Conservation (phyloP, 2,797 vertebrate species). For the Pachyuromys duprasi region DNA sequence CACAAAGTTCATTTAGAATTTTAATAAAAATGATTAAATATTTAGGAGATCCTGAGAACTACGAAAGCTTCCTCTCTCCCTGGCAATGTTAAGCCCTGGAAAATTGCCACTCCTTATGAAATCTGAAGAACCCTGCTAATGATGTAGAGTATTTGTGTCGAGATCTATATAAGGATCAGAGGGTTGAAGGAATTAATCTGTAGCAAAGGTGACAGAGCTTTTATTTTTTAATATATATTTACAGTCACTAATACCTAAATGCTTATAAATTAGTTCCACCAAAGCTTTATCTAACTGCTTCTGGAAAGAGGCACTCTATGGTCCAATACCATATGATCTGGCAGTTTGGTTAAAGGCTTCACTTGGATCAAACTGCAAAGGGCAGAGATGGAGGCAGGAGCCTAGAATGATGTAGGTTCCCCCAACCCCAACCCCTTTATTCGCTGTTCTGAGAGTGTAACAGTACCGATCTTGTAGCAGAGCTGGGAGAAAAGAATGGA, state of each 20-base stretch:
- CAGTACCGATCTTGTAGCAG: not conserved
- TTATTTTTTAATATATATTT: constrained; percentile 33
- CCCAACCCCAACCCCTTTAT: not conserved
- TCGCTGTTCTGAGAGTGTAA: not conserved
- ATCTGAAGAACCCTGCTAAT: not conserved
- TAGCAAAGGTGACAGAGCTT: constrained; percentile 22
- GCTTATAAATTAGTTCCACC: not conserved
- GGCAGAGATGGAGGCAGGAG: not conserved
- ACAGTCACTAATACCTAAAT: not conserved
- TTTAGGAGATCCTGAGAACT: constrained; percentile 63
- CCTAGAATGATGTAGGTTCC: not conserved
- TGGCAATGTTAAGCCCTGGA: constrained; percentile 45
- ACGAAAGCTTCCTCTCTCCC: constrained; percentile 45
- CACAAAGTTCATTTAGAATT: constrained; percentile 67
- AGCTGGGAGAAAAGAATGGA: not conserved
- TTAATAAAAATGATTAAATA: constrained; percentile 75
- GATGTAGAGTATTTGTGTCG: not conserved
- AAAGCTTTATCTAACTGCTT: not conserved
- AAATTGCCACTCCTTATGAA: constrained; percentile 64
- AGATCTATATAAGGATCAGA: constrained; percentile 41
- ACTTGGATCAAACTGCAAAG: not conserved
- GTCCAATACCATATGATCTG: not conserved
- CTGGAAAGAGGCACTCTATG: not conserved
- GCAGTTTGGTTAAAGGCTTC: not conserved
- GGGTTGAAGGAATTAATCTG: constrained; percentile 29